phyloP scores from a whole-genome alignment of 2,888 invertebrate genomes.

The Zelleria hepariella region DNA sequence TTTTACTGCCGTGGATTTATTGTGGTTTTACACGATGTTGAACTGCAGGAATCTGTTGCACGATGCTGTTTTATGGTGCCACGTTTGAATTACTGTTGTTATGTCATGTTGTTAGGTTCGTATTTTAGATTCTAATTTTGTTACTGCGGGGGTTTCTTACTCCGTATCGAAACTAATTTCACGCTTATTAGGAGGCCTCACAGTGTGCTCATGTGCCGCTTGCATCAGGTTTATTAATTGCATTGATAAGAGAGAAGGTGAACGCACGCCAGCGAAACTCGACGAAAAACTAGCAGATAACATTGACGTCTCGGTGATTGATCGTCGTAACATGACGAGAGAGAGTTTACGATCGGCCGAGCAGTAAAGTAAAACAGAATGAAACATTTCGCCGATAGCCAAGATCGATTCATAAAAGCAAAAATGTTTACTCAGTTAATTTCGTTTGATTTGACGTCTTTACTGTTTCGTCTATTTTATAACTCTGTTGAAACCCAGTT shows the following conservation, averaged over 20 bases:
- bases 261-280: slow-evolving; percentile 38
- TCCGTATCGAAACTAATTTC: neutral
- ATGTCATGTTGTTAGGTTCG: neutral
- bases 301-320: slow-evolving; percentile 53
- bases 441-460: too few species aligned
- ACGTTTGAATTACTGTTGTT: neutral
- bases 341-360: neutral
- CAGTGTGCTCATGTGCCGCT: neutral
- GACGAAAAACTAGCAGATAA: slow-evolving; percentile 51
- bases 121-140: neutral
- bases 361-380: neutral
- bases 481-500: too few species aligned
- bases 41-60: neutral
- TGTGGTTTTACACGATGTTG: neutral
- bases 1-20: slow-evolving; percentile 5
- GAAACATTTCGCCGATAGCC: neutral
- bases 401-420: too few species aligned
- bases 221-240: neutral
- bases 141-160: neutral
- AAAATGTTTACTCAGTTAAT: too few species aligned
- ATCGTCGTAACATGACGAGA: slow-evolving; percentile 20
- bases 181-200: neutral
- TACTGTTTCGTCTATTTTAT: too few species aligned
- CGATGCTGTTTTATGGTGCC: neutral
- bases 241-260: slow-evolving; percentile 38